Percentiles rank a stretch among this genome's conserved stretches.
Evolutionary conservation across 2,113 vertebrate species (phyloP).

Genomic region (Cepphus grylle): DNA sequence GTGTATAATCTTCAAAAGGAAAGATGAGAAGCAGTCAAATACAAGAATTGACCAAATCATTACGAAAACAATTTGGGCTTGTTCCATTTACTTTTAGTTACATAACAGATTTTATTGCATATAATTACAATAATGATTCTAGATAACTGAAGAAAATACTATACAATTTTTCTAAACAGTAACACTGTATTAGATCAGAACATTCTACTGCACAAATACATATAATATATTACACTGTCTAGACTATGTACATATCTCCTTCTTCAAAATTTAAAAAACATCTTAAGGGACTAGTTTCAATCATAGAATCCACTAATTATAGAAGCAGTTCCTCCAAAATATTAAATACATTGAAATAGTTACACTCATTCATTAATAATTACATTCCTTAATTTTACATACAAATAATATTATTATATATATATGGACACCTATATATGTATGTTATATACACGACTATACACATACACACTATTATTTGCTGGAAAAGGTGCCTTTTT

Average conservation of each 20-base stretch:
- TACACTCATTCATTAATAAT: background rate
- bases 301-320: background rate
- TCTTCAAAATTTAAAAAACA: background rate
- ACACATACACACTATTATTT: background rate
- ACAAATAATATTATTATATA: background rate
- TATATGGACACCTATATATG: background rate
- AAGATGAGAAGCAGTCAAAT: background rate
- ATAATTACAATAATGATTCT: background rate
- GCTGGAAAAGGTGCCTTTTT: background rate
- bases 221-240: background rate
- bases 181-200: background rate
- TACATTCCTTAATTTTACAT: background rate
- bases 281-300: background rate
- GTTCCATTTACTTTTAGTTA: background rate
- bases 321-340: background rate
- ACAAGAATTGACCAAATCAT: background rate
- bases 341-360: background rate
- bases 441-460: background rate
- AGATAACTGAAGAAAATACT: background rate
- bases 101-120: background rate
- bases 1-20: background rate
- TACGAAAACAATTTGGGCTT: background rate
- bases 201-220: background rate
- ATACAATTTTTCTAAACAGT: background rate
- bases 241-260: fast-evolving